A percentile compares a stretch with the other conserved stretches of the same genome.
Conservation (phyloP, 2,888 invertebrate species). For the Microplitis manilae region DNA sequence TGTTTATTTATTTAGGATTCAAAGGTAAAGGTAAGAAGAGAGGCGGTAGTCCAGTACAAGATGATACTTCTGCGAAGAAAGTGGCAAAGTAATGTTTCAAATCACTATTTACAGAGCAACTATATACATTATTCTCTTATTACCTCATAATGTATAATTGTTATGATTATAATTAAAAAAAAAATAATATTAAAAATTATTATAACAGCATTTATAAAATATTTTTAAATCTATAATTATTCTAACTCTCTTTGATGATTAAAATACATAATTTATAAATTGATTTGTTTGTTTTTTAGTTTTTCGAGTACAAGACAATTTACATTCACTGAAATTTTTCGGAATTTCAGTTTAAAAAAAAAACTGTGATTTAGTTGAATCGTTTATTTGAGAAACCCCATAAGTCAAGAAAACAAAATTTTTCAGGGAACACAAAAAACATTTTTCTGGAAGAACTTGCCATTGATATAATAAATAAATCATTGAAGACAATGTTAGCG, state of each 20-base stretch:
- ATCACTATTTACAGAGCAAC: neutral
- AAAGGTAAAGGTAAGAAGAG: slow-evolving; percentile 45
- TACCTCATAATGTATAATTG: neutral
- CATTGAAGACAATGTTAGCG: too few relatives aligned
- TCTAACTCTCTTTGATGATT: slow-evolving; percentile 10
- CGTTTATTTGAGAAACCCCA: too few relatives aligned
- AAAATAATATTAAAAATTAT: neutral
- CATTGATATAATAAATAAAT: too few relatives aligned
- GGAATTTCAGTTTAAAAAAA: neutral
- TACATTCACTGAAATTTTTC: slow-evolving; percentile 58
- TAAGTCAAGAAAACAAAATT: too few relatives aligned
- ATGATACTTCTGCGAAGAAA: slow-evolving; percentile 45
- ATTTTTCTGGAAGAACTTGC: too few relatives aligned
- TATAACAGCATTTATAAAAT: neutral
- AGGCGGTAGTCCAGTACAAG: slow-evolving; percentile 44
- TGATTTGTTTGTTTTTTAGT: slow-evolving; percentile 50
- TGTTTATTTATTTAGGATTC: slow-evolving; percentile 44
- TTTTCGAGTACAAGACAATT: slow-evolving; percentile 63
- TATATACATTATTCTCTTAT: slow-evolving; percentile 3
- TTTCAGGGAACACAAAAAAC: too few relatives aligned
- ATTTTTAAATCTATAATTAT: neutral
- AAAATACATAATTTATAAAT: slow-evolving; percentile 60
- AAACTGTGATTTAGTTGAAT: neutral
- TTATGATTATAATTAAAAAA: neutral
- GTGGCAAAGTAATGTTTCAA: slow-evolving; percentile 8